Evolutionary conservation across 2,888 invertebrate species (phyloP), one percentile per base, ranked within the genome.

Genomic region (Belgica antarctica): DNA sequence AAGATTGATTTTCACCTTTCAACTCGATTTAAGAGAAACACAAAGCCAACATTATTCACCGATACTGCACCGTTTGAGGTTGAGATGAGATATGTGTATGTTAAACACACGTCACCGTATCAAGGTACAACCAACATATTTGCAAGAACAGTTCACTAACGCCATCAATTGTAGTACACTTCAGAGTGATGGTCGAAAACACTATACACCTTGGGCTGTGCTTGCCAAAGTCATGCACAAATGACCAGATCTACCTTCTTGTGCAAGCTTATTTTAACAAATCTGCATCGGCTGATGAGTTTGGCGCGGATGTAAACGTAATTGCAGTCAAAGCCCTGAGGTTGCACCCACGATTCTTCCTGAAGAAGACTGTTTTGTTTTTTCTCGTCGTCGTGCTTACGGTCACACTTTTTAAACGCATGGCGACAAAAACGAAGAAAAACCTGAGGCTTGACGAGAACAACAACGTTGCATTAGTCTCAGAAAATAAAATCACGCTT

Each of bases 1-100:
- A 74, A 70, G 1, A 72, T 66, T 12, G 75, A 75, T 1, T 72
- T 80, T 5, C 72, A 75, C 28, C 71, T 81, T 4, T 62, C 62
- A 1, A 12, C 15, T 19, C 62, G 62, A 12, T 34, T 25, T 8
- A 25, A 62, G 3, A 12, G 62, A 5, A 34, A 7, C 7, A 34
- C 22, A 36, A 31, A 28, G 4, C 2, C 31, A n/a, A 22, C 31
- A 22, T 31, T 62, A 36, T 1, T 62, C 10, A 15, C 7, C 1
- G 10, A 2, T 7, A n/a, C 22, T 34, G 27, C 62, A 19, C 62
- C 62, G 2, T 62, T 62, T 62, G 34, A 28, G 10, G 34, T 34
- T 15, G 62, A 62, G 17, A 31, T 31, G 15, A 1, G 12, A 3
- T 19, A 19, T 22, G 25, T 62, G 4, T 31, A 24, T n/a, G 25